Percentiles rank a stretch among this genome's conserved stretches.
Evolutionary conservation across 2,113 vertebrate genomes (phyloP).

Genomic region (Hassar affinis): DNA sequence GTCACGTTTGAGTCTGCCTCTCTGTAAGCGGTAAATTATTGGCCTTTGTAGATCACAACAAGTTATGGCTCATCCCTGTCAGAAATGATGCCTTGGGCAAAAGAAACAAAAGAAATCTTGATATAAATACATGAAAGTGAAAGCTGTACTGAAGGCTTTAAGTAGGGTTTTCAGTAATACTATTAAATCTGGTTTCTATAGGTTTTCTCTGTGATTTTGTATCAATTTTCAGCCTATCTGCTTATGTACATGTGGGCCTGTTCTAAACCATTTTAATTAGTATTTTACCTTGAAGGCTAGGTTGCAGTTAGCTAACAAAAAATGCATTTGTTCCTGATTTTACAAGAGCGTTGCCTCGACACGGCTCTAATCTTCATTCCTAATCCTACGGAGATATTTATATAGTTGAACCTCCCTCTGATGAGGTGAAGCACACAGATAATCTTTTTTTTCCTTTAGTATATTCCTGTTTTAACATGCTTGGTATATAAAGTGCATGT

Average conservation of each 20-base stretch:
- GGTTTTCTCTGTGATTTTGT: background rate
- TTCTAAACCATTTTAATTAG: background rate
- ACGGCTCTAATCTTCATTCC: background rate
- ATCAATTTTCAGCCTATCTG: background rate
- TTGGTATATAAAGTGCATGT: background rate
- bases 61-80: slow-evolving; percentile 40
- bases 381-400: background rate
- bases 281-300: background rate
- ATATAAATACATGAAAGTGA: background rate
- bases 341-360: background rate
- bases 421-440: background rate
- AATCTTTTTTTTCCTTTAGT: slow-evolving; percentile 14
- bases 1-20: slow-evolving; percentile 2
- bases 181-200: background rate
- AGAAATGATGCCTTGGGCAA: slow-evolving; percentile 27
- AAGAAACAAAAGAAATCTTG: slow-evolving; percentile 8
- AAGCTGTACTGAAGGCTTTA: background rate
- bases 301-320: background rate
- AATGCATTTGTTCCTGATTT: slow-evolving; percentile 3
- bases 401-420: background rate
- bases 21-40: slow-evolving; percentile 31
- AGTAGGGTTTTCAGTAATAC: background rate
- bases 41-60: slow-evolving; percentile 42
- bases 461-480: slow-evolving; percentile 26
- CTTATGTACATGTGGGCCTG: background rate